Evolutionary conservation across 2,888 invertebrate species (phyloP), one percentile per base, ranked within the genome.

Genomic region (Alsophila aescularia): DNA sequence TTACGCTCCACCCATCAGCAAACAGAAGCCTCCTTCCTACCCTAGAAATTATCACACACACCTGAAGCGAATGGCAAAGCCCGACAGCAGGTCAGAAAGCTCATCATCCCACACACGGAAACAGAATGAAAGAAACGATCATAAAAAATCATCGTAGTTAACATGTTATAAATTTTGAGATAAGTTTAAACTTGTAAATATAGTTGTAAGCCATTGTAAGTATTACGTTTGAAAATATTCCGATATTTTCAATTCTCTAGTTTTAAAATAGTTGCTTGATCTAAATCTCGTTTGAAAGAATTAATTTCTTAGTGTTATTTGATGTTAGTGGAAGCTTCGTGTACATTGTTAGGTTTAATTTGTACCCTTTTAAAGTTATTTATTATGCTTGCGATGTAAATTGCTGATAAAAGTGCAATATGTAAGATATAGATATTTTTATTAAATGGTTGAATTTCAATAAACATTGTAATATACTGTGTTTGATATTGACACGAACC

Each of bases 41-140:
- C 83, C 88, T 4, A 84, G 82, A 47, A 91, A 87, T 65, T 87
- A 89, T 54, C 89, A 90, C 35, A 78, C 82, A 0, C 83, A 90
- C 58, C 83, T 85, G 1, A 92, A 90, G 67, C 79, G 91, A 39
- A 90, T 85, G 80, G 70, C 68, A 0, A 87, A 79, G 52, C 76
- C 81, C 0, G 81, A 83, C 8, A 71, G 52, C n/a, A 87, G 81
- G 52, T 42, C 68, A 14, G 76, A 75, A 37, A 66, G 58, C 14
- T 43, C 59, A 29, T 54, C 72, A 9, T 44, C 58, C n/a, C 62
- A 66, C 41, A 62, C 70, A 7, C 78, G 72, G 47, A 83, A 77
- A 64, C 75, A 73, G 58, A 70, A 60, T 44, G 75, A 77, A 18
- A 73, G 68, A 62, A 65, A 61, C 24, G 81, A 82, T 39, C 81